phyloP scores from a whole-genome alignment of 1,140 invertebrate species.

The Spodoptera litura region DNA sequence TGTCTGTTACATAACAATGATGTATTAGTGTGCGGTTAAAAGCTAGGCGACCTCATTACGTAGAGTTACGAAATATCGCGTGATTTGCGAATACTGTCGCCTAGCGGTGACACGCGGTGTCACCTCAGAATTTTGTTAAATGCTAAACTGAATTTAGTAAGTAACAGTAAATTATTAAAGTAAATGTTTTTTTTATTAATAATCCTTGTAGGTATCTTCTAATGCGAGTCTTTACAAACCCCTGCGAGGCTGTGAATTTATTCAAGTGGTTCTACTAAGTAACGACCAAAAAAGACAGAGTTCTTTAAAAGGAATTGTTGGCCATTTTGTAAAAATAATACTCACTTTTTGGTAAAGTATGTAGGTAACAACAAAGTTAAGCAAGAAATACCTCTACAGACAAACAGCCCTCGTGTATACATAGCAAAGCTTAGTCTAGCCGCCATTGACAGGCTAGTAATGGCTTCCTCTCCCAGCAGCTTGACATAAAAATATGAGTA shows the following conservation, averaged over 20 bases:
- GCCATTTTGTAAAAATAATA: too few relatives aligned
- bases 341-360: too few relatives aligned
- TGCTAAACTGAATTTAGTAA: background rate
- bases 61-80: constrained; percentile 34
- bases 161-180: background rate
- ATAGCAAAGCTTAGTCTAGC: constrained; percentile 1
- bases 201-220: too few relatives aligned
- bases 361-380: background rate
- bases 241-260: too few relatives aligned
- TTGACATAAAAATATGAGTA: constrained; percentile 51
- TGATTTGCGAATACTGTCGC: constrained; percentile 24
- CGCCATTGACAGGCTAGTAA: constrained; percentile 33
- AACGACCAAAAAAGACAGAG: too few relatives aligned
- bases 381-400: constrained; percentile 6
- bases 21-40: constrained; percentile 38
- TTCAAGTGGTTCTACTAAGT: too few relatives aligned
- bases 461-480: constrained; percentile 23
- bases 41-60: constrained; percentile 29
- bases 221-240: too few relatives aligned
- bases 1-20: constrained; percentile 43
- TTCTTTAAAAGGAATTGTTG: too few relatives aligned
- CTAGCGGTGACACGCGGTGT: constrained; percentile 6
- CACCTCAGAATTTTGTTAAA: background rate
- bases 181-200: too few relatives aligned
- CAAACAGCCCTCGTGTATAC: background rate